A percentile compares a stretch with the other conserved stretches of the same genome.
These are phyloP conservation scores for Pseudanteris insignis DNA, from an alignment of 2,888 invertebrate genomes.

Conservation along the genomic window DNA sequence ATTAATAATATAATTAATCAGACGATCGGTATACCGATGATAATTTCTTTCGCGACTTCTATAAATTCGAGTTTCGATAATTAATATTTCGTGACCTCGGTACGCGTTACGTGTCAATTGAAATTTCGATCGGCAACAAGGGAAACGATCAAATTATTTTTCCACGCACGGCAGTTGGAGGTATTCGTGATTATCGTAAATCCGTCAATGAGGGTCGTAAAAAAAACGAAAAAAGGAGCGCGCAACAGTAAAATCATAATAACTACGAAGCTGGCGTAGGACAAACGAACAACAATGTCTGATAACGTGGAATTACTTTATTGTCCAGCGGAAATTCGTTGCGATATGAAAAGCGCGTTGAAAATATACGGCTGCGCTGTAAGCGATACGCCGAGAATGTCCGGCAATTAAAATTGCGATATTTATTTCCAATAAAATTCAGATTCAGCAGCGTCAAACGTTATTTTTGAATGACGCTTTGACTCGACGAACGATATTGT, in stretches of 20 bases:
- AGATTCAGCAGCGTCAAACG: conserved; percentile 23
- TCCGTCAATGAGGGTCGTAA: conserved; percentile 38
- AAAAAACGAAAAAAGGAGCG: conserved; percentile 15
- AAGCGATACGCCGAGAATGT: conserved; percentile 20
- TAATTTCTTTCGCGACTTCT: conserved; percentile 13
- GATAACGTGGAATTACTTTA: conserved; percentile 31
- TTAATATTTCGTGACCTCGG: conserved; percentile 22
- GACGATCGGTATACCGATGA: conserved; percentile 17
- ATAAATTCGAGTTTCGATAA: conserved; percentile 20
- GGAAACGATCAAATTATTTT: too few species aligned
- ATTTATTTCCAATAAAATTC: conserved; percentile 35
- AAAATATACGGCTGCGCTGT: conserved; percentile 33
- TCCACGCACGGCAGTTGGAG: conserved; percentile 24
- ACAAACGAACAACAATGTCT: conserved; percentile 34
- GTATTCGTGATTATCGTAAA: conserved; percentile 42
- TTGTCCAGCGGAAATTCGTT: conserved; percentile 30
- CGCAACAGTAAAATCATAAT: conserved; percentile 29
- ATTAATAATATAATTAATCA: conserved; percentile 48
- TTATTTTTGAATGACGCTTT: conserved; percentile 10
- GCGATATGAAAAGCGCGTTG: conserved; percentile 31
- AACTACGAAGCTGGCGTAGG: conserved; percentile 24
- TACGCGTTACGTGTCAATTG: conserved; percentile 13
- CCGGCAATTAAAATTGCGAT: conserved; percentile 34
- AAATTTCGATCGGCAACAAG: conserved; percentile 2
- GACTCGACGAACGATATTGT: background rate